Evolutionary conservation across 2,113 vertebrate genomes (phyloP), one percentile per base, ranked within the genome.

Genomic region (Zapornia atra): DNA sequence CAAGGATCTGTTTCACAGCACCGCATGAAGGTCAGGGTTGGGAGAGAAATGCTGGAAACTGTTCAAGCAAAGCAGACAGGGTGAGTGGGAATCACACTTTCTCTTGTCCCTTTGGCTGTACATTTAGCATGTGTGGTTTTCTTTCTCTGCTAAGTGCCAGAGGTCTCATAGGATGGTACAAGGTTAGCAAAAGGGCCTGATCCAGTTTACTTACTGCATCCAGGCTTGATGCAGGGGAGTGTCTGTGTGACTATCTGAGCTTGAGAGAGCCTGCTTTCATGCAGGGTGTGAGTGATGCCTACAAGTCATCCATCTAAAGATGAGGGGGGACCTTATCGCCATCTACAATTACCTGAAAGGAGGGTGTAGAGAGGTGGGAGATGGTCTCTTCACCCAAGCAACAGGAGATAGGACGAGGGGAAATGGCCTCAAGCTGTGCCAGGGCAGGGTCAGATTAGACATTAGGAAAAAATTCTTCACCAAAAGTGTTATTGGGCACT

Each of bases 121-220:
- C 0, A 1, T 79, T 68, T 31, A 79, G n/a, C 50, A 36, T 0
- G 1, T 40, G 34, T 93, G 16, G 8, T 78, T 95, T 78, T 64
- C 46, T 78, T 71, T 61, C 63, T 75, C 34, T 1, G 0, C 29
- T 54, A 4, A 3, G 0, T 44, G 14, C 20, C 6, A 19, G 6
- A 17, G 3, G 7, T 86, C n/a, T 69, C 34, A 68, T 20, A 42
- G 42, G 28, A 5, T 44, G 40, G 6, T 36, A 10, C 28, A 15
- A 46, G 7, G 50, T 60, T 70, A 75, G 18, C 11, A 20, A 8
- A 72, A 66, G 25, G 28, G 13, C 54, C 28, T 16, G 4, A 7
- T 66, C 34, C 48, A 17, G 4, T 71, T 66, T 29, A 13, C 10
- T 54, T 31, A 20, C 6, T 86, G 48, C 7, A 25, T 50, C 42